A percentile compares a stretch with the other conserved stretches of the same genome.
These are phyloP conservation scores for Hydropsyche tenuis DNA, from an alignment of 1,140 invertebrate species.

Conservation along the genomic window DNA sequence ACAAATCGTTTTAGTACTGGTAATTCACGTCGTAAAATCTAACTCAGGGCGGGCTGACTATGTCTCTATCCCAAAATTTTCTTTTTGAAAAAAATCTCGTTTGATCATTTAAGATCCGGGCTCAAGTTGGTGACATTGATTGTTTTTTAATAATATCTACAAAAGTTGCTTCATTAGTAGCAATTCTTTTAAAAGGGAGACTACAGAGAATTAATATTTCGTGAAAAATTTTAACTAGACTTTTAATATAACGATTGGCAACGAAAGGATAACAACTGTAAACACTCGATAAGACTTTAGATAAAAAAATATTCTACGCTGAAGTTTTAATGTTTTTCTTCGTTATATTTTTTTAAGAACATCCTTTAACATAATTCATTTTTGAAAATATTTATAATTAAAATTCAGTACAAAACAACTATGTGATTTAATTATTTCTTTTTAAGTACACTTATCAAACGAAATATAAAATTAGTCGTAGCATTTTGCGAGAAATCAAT, in stretches of 20 bases:
- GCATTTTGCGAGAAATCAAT: too few relatives aligned
- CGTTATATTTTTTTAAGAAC: too few relatives aligned
- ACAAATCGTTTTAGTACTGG: background rate
- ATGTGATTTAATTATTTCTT: too few relatives aligned
- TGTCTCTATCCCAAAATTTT: background rate
- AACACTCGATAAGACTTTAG: background rate
- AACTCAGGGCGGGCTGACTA: background rate
- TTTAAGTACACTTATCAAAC: too few relatives aligned
- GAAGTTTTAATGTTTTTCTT: too few relatives aligned
- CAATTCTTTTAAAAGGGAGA: background rate
- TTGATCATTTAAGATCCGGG: background rate
- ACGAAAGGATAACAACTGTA: background rate
- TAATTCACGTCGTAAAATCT: background rate
- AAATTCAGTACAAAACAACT: too few relatives aligned
- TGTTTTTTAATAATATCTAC: slow-evolving; percentile 6
- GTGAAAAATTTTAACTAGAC: slow-evolving; percentile 13
- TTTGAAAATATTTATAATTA: too few relatives aligned
- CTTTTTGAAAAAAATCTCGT: background rate
- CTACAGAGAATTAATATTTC: background rate
- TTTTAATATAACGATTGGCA: background rate
- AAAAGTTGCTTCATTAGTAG: slow-evolving; percentile 10
- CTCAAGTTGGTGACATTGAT: slow-evolving; percentile 7
- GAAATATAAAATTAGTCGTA: too few relatives aligned
- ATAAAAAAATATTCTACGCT: too few relatives aligned
- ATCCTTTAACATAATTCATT: too few relatives aligned